Evolutionary conservation across 2,888 invertebrate species (phyloP), one percentile per base, ranked within the genome.

Genomic region (Cylindroiulus punctatus): DNA sequence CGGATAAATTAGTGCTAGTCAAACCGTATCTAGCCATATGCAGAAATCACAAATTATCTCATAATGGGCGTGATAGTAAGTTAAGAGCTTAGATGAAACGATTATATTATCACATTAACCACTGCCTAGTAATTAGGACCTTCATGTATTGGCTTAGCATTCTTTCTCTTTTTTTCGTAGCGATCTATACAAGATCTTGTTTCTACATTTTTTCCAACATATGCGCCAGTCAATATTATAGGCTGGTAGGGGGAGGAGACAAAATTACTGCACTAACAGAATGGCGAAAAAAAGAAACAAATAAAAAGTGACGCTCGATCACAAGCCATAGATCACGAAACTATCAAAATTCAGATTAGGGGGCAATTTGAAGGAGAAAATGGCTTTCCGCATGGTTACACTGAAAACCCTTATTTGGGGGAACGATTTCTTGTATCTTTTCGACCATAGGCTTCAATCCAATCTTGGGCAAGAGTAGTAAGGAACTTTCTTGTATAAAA

Each of bases 261-360:
- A 52, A 52, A 52, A 52, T 52, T 19, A n/a, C 52, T n/a, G 5
- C n/a, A 52, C n/a, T n/a, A n/a, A 52, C 52, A 52, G n/a, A 52
- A 52, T n/a, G 30, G 8, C 22, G 22, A 12, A 30, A 12, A 26
- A 76, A 10, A 76, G 8, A 14, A 76, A 76, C 1, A 14, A 0
- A 0, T 10, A 76, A 76, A 76, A 76, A 76, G 30, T 44, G 2
- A 30, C 65, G n/a, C 30, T 2, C 26, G 14, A n/a, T n/a, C 76
- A 17, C 76, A 10, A 76, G 76, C 26, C 30, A 30, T 76, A 76
- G 10, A 26, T 76, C 30, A 14, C 30, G 76, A 76, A 76, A 76
- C 30, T 76, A 76, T 76, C 76, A 76, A 76, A 76, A 76, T 76
- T 76, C 76, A 76, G 30, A 76, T 76, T 52, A 26, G 26, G 76